A percentile compares a stretch with the other conserved stretches of the same genome.
Conservation (phyloP, 2,797 vertebrate genomes). For the Saguinus oedipus region DNA sequence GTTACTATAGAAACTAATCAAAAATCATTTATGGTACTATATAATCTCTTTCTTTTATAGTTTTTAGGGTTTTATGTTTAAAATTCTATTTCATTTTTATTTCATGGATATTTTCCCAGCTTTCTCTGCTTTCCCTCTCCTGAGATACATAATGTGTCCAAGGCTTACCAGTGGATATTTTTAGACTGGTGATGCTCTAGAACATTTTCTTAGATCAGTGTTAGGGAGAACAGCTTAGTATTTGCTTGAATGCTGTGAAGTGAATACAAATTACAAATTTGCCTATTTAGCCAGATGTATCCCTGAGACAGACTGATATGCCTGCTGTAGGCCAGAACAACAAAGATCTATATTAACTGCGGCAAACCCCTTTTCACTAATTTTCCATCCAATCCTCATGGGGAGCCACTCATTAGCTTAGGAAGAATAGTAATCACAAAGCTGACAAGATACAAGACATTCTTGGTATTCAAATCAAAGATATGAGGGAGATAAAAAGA, state of each 20-base stretch:
- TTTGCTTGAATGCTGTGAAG: not conserved
- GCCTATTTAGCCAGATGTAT: not conserved
- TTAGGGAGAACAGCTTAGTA: constrained; percentile 11
- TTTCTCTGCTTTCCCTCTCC: constrained; percentile 24
- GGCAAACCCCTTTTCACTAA: not conserved
- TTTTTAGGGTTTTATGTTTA: not conserved
- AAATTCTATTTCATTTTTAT: not conserved
- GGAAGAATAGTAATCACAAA: not conserved
- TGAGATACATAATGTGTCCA: not conserved
- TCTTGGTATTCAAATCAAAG: not conserved
- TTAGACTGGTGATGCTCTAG: constrained; percentile 51
- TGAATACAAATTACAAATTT: not conserved
- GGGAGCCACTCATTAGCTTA: not conserved
- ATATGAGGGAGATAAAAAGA: not conserved
- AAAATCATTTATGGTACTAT: not conserved
- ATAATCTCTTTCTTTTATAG: not conserved
- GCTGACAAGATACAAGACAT: not conserved
- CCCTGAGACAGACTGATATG: not conserved
- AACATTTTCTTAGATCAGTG: constrained; percentile 38
- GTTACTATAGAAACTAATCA: constrained; percentile 14
- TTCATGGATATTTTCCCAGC: not conserved
- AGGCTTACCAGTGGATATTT: constrained; percentile 23
- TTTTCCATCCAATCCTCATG: not conserved
- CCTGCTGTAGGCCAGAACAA: not conserved
- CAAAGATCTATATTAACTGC: not conserved